A percentile compares a stretch with the other conserved stretches of the same genome.
Conservation (phyloP, 64 coral and sea anemone species). For the Stichodactyla helianthus region DNA sequence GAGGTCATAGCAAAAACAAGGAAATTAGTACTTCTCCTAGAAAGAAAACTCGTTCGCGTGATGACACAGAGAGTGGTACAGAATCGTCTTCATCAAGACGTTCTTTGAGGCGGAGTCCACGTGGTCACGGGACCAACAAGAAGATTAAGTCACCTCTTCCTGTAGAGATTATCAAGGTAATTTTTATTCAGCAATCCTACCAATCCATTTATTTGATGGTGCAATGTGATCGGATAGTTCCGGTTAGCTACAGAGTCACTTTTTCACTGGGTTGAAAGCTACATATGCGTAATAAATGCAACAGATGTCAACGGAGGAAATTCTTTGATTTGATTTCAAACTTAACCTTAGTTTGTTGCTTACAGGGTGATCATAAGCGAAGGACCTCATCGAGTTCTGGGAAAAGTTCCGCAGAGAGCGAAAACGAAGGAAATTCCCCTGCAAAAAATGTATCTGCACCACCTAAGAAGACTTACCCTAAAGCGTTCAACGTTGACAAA, state of each 20-base stretch:
- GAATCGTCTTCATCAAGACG: not conserved
- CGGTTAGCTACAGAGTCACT: too few relatives aligned
- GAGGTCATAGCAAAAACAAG: not conserved
- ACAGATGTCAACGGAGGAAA: too few relatives aligned
- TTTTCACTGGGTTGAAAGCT: too few relatives aligned
- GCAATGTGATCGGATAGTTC: too few relatives aligned
- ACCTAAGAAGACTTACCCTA: constrained; percentile 14
- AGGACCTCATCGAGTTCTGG: not conserved
- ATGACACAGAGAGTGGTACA: not conserved
- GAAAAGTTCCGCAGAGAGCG: not conserved
- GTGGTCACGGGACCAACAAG: not conserved
- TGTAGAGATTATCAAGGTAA: constrained; percentile 11
- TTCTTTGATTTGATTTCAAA: too few relatives aligned
- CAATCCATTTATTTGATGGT: too few relatives aligned
- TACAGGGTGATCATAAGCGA: not conserved
- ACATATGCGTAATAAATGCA: too few relatives aligned
- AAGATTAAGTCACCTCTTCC: not conserved
- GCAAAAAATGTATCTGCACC: too few relatives aligned
- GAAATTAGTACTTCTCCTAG: not conserved
- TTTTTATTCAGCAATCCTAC: too few relatives aligned
- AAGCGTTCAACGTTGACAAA: constrained; percentile 12
- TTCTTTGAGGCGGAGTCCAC: not conserved
- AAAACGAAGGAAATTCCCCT: not conserved
- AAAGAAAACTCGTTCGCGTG: not conserved
- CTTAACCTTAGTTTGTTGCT: too few relatives aligned